Percentiles rank a stretch among this genome's conserved stretches.
Evolutionary conservation across 2,888 invertebrate genomes (phyloP).

Genomic region (Onthophagus sagittarius): DNA sequence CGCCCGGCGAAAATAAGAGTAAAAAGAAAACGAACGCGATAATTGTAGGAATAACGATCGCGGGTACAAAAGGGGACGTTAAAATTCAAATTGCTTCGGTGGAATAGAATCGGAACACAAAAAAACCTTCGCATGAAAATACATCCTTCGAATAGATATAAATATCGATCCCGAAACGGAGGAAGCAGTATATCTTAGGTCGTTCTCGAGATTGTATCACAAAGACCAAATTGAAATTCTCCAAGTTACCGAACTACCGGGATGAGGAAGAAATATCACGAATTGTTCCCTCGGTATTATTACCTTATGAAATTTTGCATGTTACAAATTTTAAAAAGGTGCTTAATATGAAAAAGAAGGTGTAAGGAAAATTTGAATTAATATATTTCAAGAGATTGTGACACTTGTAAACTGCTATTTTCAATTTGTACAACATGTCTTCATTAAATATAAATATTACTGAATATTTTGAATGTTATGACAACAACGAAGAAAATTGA

Average conservation of each 20-base stretch:
- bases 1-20: neutral
- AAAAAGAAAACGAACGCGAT: neutral
- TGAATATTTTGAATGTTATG: too few species aligned
- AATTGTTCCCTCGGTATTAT: neutral
- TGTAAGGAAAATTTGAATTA: too few species aligned
- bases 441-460: too few species aligned
- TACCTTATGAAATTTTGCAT: too few species aligned
- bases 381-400: too few species aligned
- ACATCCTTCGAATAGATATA: neutral
- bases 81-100: neutral
- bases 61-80: neutral
- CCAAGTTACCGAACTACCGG: neutral
- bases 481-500: too few species aligned
- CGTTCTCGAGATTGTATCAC: neutral
- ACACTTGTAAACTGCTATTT: too few species aligned
- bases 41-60: neutral
- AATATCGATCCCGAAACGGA: neutral
- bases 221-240: neutral
- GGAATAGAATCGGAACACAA: neutral
- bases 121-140: neutral
- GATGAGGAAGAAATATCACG: neutral
- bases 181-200: neutral
- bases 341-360: too few species aligned
- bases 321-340: too few species aligned
- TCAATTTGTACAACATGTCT: too few species aligned